phyloP scores from a whole-genome alignment of 2,888 invertebrate genomes.

The Athripsodes cinereus region DNA sequence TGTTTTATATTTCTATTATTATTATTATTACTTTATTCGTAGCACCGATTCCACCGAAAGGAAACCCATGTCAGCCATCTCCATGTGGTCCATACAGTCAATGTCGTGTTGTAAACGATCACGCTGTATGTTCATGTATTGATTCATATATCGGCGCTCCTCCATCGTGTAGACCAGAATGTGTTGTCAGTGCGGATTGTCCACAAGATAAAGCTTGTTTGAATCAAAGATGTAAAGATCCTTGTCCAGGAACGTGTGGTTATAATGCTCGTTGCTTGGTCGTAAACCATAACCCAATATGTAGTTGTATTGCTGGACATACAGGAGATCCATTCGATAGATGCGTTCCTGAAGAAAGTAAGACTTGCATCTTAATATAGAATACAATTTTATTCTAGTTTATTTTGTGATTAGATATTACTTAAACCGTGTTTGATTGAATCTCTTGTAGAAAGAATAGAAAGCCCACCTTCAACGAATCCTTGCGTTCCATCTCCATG shows the following conservation, averaged over 20 bases:
- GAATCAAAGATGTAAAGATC: constrained; percentile 70
- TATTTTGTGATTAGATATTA: not conserved
- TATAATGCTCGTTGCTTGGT: constrained; percentile 72
- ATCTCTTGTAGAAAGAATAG: constrained; percentile 35
- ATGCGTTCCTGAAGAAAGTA: constrained; percentile 60
- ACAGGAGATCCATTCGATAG: constrained; percentile 73
- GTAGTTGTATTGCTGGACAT: constrained; percentile 63
- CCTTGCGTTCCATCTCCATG: constrained; percentile 69
- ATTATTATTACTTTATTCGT: constrained; percentile 21
- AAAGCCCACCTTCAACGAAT: constrained; percentile 45
- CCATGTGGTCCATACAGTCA: constrained; percentile 76
- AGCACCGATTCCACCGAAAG: constrained; percentile 36
- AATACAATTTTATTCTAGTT: constrained; percentile 3
- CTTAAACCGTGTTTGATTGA: constrained; percentile 12
- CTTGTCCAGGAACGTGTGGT: constrained; percentile 72
- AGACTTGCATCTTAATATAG: constrained; percentile 36
- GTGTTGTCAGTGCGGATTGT: constrained; percentile 74
- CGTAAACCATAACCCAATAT: constrained; percentile 73
- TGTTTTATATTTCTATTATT: constrained; percentile 5
- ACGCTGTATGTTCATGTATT: constrained; percentile 72
- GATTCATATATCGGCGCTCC: constrained; percentile 68
- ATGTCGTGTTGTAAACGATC: constrained; percentile 63
- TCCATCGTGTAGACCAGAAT: constrained; percentile 71
- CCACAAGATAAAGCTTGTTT: constrained; percentile 68
- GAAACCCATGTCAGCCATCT: constrained; percentile 67